These are phyloP conservation scores for Machimus atricapillus DNA, from an alignment of 2,888 invertebrate genomes.

Conservation along the genomic window DNA sequence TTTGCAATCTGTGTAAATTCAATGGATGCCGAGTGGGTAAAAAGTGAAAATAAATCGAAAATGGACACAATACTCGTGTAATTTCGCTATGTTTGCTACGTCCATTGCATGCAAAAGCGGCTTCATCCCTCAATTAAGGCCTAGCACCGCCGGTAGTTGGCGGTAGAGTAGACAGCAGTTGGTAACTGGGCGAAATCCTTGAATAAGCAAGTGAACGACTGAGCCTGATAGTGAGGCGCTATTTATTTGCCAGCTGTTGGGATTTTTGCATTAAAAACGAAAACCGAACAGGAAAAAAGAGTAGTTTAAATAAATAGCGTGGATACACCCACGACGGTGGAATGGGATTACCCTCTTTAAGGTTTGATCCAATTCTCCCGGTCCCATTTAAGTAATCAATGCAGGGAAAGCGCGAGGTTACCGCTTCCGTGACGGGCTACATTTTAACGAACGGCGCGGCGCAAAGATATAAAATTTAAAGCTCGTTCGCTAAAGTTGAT, in stretches of 20 bases:
- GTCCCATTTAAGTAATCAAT: conserved; percentile 14
- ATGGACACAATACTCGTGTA: conserved; percentile 25
- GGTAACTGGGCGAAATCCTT: neutral
- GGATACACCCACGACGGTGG: neutral
- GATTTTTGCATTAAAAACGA: neutral
- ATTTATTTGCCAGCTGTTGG: neutral
- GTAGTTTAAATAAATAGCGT: neutral
- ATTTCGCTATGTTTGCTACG: conserved; percentile 8
- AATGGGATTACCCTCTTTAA: neutral
- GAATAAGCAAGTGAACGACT: conserved; percentile 8
- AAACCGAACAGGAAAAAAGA: neutral
- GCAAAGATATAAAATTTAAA: neutral
- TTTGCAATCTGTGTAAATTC: conserved; percentile 6
- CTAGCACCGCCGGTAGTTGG: neutral
- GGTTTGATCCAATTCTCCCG: neutral
- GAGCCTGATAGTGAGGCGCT: neutral
- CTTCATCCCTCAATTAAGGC: conserved; percentile 15
- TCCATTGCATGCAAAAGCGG: neutral
- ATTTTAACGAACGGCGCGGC: neutral
- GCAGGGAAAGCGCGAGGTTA: neutral
- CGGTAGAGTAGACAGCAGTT: neutral
- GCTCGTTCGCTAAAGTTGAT: neutral
- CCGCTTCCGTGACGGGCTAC: neutral
- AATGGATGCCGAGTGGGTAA: neutral
- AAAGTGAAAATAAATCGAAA: conserved; percentile 22